A percentile compares a stretch with the other conserved stretches of the same genome.
These are phyloP conservation scores for Beris morrisii DNA, from an alignment of 2,888 invertebrate genomes.

Conservation along the genomic window DNA sequence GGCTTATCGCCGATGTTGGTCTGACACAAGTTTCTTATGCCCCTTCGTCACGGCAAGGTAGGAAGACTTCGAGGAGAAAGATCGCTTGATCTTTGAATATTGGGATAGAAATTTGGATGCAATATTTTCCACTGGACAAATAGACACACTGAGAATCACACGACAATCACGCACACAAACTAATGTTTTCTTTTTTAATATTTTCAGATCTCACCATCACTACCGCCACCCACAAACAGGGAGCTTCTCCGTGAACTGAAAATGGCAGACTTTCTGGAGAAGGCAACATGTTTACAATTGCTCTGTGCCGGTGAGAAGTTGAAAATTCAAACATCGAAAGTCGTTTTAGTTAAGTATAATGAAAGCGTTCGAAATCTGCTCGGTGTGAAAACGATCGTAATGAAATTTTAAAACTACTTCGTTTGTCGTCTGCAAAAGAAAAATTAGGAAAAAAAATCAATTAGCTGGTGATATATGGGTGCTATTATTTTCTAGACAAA, in stretches of 20 bases:
- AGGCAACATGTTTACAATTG: slow-evolving; percentile 78
- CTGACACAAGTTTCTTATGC: too few species aligned
- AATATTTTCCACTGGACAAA: too few species aligned
- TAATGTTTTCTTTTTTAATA: slow-evolving; percentile 5
- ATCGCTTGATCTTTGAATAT: too few species aligned
- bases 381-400: slow-evolving; percentile 75
- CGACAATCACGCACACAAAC: too few species aligned
- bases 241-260: slow-evolving; percentile 68
- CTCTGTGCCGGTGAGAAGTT: slow-evolving; percentile 77
- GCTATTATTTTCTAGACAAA: slow-evolving; percentile 21
- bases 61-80: too few species aligned
- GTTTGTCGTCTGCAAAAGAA: slow-evolving; percentile 2
- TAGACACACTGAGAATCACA: too few species aligned
- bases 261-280: slow-evolving; percentile 77
- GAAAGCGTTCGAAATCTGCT: slow-evolving; percentile 80
- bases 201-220: slow-evolving; percentile 52
- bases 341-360: slow-evolving; percentile 80
- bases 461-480: slow-evolving; percentile 27
- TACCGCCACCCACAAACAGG: slow-evolving; percentile 45
- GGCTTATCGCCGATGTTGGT: too few species aligned
- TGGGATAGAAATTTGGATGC: too few species aligned
- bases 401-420: slow-evolving; percentile 61
- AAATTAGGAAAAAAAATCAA: background rate
- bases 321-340: slow-evolving; percentile 78
- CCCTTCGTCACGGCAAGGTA: too few species aligned